These are phyloP conservation scores for Ctenochaetus hawaiiensis DNA, from an alignment of 2,797 vertebrate genomes.

Conservation along the genomic window DNA sequence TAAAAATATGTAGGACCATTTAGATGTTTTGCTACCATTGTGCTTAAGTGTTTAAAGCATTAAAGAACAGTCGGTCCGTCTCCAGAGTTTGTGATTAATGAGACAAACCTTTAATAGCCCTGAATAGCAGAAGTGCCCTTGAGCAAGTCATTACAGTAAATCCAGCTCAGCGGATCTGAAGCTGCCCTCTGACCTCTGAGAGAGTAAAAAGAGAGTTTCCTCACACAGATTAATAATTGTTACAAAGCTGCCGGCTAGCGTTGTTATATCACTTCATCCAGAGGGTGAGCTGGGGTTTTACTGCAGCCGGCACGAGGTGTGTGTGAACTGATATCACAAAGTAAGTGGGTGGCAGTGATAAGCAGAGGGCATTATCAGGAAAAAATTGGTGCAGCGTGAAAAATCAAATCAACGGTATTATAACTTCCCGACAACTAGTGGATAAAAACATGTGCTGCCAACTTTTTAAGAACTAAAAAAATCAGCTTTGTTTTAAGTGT, in stretches of 20 bases:
- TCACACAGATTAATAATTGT: constrained; percentile 25
- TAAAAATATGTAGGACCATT: neutral
- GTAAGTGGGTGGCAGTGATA: constrained; percentile 10
- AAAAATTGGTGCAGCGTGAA: neutral
- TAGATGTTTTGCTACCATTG: neutral
- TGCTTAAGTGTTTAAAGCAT: constrained; percentile 3
- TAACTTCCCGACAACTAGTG: constrained; percentile 1
- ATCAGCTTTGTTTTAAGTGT: constrained; percentile 10
- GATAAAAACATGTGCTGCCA: neutral
- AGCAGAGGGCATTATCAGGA: constrained; percentile 11
- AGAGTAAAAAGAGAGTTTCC: constrained; percentile 25
- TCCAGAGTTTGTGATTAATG: constrained; percentile 1
- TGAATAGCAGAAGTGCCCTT: constrained; percentile 24
- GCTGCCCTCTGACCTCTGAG: constrained; percentile 26
- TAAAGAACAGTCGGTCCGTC: neutral
- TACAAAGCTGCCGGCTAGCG: constrained; percentile 9
- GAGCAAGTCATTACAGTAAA: constrained; percentile 37
- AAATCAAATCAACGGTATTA: constrained; percentile 15
- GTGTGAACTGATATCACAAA: constrained; percentile 7
- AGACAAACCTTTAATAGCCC: constrained; percentile 9
- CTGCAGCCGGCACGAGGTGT: constrained; percentile 12
- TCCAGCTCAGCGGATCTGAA: constrained; percentile 28
- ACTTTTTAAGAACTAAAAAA: constrained; percentile 7
- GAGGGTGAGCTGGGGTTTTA: neutral
- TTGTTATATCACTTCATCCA: constrained; percentile 15